Percentiles rank a stretch among this genome's conserved stretches.
phyloP scores from a whole-genome alignment of 2,113 vertebrate species.

The Probosciger aterrimus region DNA sequence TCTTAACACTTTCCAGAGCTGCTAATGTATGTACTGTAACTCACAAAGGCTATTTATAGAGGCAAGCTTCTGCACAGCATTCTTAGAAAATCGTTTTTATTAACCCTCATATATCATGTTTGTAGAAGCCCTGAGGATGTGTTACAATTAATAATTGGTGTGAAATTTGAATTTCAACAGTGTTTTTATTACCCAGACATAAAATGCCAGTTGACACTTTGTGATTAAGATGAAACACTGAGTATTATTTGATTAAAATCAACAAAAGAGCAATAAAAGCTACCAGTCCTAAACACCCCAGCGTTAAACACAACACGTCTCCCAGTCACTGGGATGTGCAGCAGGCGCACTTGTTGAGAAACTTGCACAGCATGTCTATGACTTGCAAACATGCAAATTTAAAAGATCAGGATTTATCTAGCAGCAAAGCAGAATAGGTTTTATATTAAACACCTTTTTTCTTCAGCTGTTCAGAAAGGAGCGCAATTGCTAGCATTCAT shows the following conservation, averaged over 20 bases:
- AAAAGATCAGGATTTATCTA: not conserved
- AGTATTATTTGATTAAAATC: constrained; percentile 10
- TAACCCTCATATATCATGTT: constrained; percentile 30
- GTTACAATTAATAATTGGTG: constrained; percentile 51
- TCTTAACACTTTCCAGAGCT: constrained; percentile 30
- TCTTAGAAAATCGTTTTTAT: constrained; percentile 32
- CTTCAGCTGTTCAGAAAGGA: not conserved
- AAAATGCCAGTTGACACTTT: not conserved
- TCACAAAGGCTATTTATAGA: constrained; percentile 40
- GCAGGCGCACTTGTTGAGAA: not conserved
- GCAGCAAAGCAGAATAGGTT: not conserved
- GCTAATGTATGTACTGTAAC: constrained; percentile 47
- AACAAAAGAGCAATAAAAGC: constrained; percentile 51
- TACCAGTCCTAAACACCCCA: not conserved
- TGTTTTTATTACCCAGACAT: constrained; percentile 18
- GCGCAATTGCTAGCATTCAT: not conserved
- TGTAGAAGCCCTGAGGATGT: constrained; percentile 23
- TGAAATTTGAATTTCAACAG: constrained; percentile 50
- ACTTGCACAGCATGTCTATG: not conserved
- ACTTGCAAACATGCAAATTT: not conserved
- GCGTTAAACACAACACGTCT: not conserved
- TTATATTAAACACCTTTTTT: not conserved
- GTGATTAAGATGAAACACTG: not conserved
- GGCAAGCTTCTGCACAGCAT: not conserved
- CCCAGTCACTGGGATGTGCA: not conserved